Conservation (phyloP, 2,113 vertebrate genomes). For the Arenaria interpres region DNA sequence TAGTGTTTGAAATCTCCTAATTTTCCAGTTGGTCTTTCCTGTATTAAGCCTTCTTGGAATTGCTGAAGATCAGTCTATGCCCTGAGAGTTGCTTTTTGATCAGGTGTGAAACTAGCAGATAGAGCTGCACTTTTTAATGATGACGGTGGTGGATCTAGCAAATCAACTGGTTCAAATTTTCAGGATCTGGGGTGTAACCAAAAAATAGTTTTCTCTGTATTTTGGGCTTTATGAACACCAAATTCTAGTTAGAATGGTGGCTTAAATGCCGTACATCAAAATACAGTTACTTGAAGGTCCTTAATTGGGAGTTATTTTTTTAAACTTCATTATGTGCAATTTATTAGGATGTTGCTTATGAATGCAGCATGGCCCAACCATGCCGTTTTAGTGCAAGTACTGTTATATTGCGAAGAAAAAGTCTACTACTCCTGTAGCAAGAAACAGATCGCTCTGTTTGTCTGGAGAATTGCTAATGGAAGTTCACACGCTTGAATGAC, state of each 20-base stretch:
- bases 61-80: neutral
- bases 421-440: neutral
- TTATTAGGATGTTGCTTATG: neutral
- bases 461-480: slow-evolving; percentile 27
- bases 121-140: neutral
- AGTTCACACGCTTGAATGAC: neutral
- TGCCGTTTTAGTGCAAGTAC: neutral
- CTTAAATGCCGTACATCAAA: neutral
- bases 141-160: neutral
- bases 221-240: neutral
- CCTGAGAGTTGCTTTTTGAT: neutral
- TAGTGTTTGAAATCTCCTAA: neutral
- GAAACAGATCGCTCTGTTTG: neutral
- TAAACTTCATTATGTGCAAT: neutral
- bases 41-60: neutral
- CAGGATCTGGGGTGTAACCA: neutral
- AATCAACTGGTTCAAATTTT: neutral
- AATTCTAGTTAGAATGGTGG: neutral
- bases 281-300: neutral
- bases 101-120: neutral
- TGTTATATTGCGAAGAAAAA: neutral
- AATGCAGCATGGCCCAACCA: neutral
- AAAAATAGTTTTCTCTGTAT: neutral
- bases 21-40: neutral
- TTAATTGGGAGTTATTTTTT: neutral